Evolutionary conservation across 2,113 vertebrate genomes (phyloP).

Genomic region (Elgaria multicarinata): DNA sequence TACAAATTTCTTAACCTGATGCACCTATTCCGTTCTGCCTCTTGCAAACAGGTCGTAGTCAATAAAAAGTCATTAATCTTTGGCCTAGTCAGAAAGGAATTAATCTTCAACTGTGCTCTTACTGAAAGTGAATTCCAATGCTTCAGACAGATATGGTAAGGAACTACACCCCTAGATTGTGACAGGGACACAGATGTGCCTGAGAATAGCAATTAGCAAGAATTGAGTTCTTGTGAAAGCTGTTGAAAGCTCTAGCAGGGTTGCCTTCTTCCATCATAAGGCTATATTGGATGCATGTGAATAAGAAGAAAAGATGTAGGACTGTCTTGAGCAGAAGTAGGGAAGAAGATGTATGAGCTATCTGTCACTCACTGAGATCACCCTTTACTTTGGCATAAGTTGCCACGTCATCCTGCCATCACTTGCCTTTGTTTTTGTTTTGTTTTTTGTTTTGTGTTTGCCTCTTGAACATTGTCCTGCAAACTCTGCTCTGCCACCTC

Average conservation of each 20-base stretch:
- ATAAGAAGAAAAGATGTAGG: conserved; percentile 6
- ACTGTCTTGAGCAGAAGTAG: conserved; percentile 29
- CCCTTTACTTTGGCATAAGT: conserved; percentile 63
- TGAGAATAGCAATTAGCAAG: neutral
- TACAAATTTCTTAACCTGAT: neutral
- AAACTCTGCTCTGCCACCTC: conserved; percentile 71
- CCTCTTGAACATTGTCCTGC: conserved; percentile 75
- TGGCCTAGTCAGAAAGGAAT: neutral
- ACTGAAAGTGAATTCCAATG: neutral
- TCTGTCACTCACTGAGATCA: conserved; percentile 49
- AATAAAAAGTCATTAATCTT: neutral
- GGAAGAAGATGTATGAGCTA: conserved; percentile 46
- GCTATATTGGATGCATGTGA: neutral
- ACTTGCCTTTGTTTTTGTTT: conserved; percentile 56
- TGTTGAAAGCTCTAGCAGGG: neutral
- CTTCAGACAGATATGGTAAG: neutral
- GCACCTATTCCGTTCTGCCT: neutral
- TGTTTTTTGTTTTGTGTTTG: conserved; percentile 37
- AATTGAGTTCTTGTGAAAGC: conserved; percentile 10
- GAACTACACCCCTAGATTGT: neutral
- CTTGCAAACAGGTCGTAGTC: neutral
- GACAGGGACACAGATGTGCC: neutral
- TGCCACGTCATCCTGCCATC: conserved; percentile 64
- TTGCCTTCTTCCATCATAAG: conserved; percentile 25
- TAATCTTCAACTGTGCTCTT: neutral